A percentile compares a stretch with the other conserved stretches of the same genome.
Evolutionary conservation across 2,888 invertebrate species (phyloP).

Genomic region (Cancer borealis): DNA sequence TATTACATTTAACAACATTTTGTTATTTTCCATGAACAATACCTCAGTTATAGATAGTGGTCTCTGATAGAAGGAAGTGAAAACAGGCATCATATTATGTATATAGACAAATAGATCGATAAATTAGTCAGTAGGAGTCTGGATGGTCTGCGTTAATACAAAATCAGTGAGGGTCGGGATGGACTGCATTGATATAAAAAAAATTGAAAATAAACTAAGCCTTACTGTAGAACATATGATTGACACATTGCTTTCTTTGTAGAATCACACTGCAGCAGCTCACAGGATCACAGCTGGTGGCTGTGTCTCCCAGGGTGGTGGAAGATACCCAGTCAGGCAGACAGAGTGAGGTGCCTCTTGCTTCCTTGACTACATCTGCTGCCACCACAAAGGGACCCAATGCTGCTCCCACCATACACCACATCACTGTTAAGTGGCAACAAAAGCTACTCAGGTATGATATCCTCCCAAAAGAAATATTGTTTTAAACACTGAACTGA

Average conservation of each 20-base stretch:
- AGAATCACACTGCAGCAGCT: slow-evolving; percentile 79
- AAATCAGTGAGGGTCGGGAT: background rate
- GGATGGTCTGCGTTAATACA: background rate
- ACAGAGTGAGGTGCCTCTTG: slow-evolving; percentile 53
- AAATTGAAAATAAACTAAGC: background rate
- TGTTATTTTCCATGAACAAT: too few relatives aligned
- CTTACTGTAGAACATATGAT: background rate
- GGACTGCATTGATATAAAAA: background rate
- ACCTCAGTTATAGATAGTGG: too few relatives aligned
- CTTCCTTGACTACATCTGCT: slow-evolving; percentile 32
- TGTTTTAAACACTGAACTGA: slow-evolving; percentile 53
- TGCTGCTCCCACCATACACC: slow-evolving; percentile 49
- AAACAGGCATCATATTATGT: too few relatives aligned
- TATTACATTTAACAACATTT: too few relatives aligned
- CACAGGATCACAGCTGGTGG: slow-evolving; percentile 66
- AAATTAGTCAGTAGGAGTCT: background rate
- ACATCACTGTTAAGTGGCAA: slow-evolving; percentile 63
- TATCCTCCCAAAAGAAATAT: background rate
- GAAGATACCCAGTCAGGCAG: slow-evolving; percentile 28
- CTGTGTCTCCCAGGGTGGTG: slow-evolving; percentile 60
- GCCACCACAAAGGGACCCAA: background rate
- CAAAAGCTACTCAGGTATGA: slow-evolving; percentile 62
- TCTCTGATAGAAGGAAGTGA: too few relatives aligned
- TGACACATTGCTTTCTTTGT: background rate
- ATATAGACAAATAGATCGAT: background rate